Evolutionary conservation across 1,140 invertebrate species (phyloP), one percentile per base, ranked within the genome.

Genomic region (Sycophaga agraensis): DNA sequence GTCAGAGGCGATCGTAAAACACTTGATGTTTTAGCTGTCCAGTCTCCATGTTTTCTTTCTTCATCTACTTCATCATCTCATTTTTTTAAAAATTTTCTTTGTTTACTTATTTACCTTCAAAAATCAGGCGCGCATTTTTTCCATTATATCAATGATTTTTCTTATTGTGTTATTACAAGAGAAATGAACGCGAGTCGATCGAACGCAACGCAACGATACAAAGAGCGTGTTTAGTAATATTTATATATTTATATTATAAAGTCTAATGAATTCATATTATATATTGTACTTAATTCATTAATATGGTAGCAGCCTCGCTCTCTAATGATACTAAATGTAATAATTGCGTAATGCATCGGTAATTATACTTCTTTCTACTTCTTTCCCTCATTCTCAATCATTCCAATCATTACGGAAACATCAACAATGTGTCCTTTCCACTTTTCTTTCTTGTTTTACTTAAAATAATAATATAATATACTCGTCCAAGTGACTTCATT

Each of bases 281-380:
- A 70, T 70, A 66, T 67, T 67, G 67, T 70, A 70, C 65, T 63
- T 68, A 70, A 70, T 68, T 68, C 64, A 70, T 70, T 68, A 70
- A 63, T 68, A 66, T 62, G 54, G 66, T 68, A 67, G 69, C 67
- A 68, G 66, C 69, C 67, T 70, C 67, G 66, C 67, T 70, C 67
- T 68, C 67, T 68, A 68, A 68, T 68, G 64, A 60, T 68, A 68
- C 64, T 67, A 68, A 70, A 70, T 65, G 60, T 70, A 66, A 70
- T 70, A 66, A 69, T 64, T 64, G 67, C 59, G 61, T 67, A 67
- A 68, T 70, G 68, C 67, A 57, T 62, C 60, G 37, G 57, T 70
- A 68, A 61, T 68, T 63, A 66, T 66, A 62, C 58, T 64, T 65
- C 34, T 34, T 4, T 59, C 37, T 14, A 35, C 7, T 34, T 46